Percentiles rank a stretch among this genome's conserved stretches.
phyloP scores from a whole-genome alignment of 2,888 invertebrate species.

The Cataglyphis albicans region DNA sequence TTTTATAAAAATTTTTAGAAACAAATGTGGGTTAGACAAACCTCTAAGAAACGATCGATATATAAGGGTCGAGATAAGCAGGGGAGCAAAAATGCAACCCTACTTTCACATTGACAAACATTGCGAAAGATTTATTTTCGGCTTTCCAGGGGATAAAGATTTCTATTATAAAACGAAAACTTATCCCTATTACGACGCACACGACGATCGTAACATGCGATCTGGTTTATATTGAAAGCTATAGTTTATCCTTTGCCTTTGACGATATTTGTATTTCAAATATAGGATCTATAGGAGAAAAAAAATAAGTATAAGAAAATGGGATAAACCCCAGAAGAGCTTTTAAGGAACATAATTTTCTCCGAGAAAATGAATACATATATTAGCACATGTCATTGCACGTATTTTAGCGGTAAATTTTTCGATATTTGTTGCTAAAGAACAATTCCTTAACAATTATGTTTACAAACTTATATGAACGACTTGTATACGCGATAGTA shows the following conservation, averaged over 20 bases:
- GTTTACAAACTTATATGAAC: slow-evolving; percentile 16
- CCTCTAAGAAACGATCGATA: not conserved
- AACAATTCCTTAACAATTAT: not conserved
- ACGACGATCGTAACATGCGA: slow-evolving; percentile 6
- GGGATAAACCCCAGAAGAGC: not conserved
- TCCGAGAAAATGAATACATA: not conserved
- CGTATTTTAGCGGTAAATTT: not conserved
- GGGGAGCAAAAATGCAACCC: not conserved
- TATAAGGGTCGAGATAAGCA: not conserved
- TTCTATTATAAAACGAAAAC: slow-evolving; percentile 11
- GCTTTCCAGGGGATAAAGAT: not conserved
- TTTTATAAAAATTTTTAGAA: not conserved
- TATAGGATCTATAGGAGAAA: not conserved
- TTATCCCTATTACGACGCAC: not conserved
- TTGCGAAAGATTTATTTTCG: not conserved
- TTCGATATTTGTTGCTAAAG: not conserved
- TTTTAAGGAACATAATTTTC: not conserved
- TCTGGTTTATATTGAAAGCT: slow-evolving; percentile 1
- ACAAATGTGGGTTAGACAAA: not conserved
- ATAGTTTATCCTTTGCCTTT: not conserved
- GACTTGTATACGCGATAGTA: not conserved
- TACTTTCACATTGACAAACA: not conserved
- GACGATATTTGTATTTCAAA: slow-evolving; percentile 30
- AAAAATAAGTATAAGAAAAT: not conserved
- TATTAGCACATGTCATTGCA: not conserved